Conservation (phyloP, 1,140 invertebrate species). For the Dendroctonus ponderosae region DNA sequence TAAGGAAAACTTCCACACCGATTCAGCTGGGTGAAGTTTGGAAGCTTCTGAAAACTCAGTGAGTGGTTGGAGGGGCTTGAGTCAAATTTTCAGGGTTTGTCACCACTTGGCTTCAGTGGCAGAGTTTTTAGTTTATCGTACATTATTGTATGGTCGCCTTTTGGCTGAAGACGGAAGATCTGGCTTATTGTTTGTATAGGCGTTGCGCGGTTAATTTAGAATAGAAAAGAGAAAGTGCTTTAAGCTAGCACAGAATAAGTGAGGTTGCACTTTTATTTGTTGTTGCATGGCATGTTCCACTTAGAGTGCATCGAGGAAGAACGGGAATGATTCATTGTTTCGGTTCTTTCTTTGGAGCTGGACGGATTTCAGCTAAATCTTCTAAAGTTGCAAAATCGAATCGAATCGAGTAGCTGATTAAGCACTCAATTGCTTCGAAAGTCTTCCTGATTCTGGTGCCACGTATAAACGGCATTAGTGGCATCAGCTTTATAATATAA, state of each 20-base stretch:
- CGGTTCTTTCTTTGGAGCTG: too few relatives aligned
- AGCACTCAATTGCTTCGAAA: too few relatives aligned
- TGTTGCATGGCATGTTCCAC: conserved; percentile 2
- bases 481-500: too few relatives aligned
- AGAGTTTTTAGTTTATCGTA: not conserved
- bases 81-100: too few relatives aligned
- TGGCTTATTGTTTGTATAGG: conserved; percentile 3
- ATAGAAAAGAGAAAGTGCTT: conserved; percentile 28
- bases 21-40: not conserved
- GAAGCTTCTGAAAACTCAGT: too few relatives aligned
- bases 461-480: too few relatives aligned
- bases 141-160: conserved; percentile 3
- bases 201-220: conserved; percentile 19
- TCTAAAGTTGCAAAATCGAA: too few relatives aligned
- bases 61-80: too few relatives aligned
- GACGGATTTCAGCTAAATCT: too few relatives aligned
- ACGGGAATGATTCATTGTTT: not conserved
- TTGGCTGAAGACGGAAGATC: not conserved
- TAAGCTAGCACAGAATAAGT: not conserved
- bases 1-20: not conserved
- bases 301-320: conserved; percentile 1
- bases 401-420: too few relatives aligned
- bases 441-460: too few relatives aligned
- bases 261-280: conserved; percentile 23
- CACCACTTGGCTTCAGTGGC: too few relatives aligned